Conservation (phyloP, 2,113 vertebrate genomes). For the Solenodon paradoxus region DNA sequence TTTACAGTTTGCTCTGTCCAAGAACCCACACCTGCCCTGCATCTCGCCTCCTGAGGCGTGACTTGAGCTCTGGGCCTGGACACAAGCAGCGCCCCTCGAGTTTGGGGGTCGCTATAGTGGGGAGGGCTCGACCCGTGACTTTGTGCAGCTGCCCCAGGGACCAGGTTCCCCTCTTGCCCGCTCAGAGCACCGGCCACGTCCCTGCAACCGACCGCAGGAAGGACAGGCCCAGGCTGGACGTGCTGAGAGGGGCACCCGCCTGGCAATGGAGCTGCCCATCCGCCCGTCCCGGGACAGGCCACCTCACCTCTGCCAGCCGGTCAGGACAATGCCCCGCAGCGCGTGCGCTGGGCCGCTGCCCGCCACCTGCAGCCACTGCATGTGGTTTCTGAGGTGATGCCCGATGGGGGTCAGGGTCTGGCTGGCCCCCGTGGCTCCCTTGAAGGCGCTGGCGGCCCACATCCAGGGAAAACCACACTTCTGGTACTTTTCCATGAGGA, state of each 20-base stretch:
- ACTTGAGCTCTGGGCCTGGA: neutral
- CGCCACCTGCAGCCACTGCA: conserved; percentile 91
- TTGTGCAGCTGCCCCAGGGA: neutral
- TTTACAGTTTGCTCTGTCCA: no score
- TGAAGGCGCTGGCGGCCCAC: conserved; percentile 96
- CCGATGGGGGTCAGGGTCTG: conserved; percentile 87
- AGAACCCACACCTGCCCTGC: no score
- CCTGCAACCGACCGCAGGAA: neutral
- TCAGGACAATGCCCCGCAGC: conserved; percentile 91
- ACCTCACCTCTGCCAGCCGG: conserved; percentile 96
- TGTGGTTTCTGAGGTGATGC: conserved; percentile 92
- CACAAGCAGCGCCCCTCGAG: neutral
- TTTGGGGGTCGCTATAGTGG: fast-evolving
- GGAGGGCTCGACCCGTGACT: neutral
- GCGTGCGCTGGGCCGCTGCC: conserved; percentile 67
- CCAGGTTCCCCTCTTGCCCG: neutral
- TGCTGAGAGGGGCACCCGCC: neutral
- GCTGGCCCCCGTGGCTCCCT: conserved; percentile 91
- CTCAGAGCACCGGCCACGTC: neutral
- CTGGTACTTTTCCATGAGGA: conserved; percentile 89
- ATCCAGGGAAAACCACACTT: conserved; percentile 88
- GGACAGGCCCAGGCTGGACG: neutral
- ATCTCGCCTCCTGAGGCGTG: no score
- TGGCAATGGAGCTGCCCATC: neutral
- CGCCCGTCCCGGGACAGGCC: no score